Base-by-base conservation (phyloP, 2,888 invertebrate species). In the Coelopa pilipes region DNA sequence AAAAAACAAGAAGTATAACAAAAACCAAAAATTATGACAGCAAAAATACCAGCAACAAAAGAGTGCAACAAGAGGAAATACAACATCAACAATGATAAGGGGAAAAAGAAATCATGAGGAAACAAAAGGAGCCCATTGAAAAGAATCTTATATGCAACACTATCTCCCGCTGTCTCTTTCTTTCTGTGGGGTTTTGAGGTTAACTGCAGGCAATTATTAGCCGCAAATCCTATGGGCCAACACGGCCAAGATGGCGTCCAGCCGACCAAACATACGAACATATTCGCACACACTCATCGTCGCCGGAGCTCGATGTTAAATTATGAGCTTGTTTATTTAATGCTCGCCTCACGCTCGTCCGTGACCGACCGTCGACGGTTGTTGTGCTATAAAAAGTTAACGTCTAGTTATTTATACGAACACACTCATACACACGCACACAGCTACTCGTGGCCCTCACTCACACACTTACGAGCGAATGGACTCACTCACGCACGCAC, bases 311-410 rank as follows among this genome's bases (percentile, higher is more conserved):
- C 57, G 21, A 57, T 62, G 60, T 24, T 62, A 62, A 62, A 62
- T 62, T 62, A 62, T 62, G 60, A 62, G 34, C 15, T 19, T 34
- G 60, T 62, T 62, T 62, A 24, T 62, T 19, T 24, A 62, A 24
- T 62, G 15, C n/a, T 53, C 53, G 34, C 21, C 59, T 57, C 57
- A 57, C 17, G 17, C 21, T 57, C 57, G 17, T n/a, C 21, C 12
- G 5, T 19, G 9, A 13, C n/a, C 55, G n/a, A 17, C 12, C n/a
- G n/a, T 55, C 55, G 53, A 53, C 53, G 55, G n/a, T 13, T 19
- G 55, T 57, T 12, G 9, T 21, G 57, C 19, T 21, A 57, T 65
- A 17, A 65, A 65, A 63, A 65, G 65, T 65, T 65, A 65, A 47
- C 34, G 34, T 34, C 34, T 34, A 34, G 34, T 34, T 34, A 34